A percentile compares a stretch with the other conserved stretches of the same genome.
These are phyloP conservation scores for Ateles fusciceps DNA, from an alignment of 2,797 vertebrate species.

Conservation along the genomic window DNA sequence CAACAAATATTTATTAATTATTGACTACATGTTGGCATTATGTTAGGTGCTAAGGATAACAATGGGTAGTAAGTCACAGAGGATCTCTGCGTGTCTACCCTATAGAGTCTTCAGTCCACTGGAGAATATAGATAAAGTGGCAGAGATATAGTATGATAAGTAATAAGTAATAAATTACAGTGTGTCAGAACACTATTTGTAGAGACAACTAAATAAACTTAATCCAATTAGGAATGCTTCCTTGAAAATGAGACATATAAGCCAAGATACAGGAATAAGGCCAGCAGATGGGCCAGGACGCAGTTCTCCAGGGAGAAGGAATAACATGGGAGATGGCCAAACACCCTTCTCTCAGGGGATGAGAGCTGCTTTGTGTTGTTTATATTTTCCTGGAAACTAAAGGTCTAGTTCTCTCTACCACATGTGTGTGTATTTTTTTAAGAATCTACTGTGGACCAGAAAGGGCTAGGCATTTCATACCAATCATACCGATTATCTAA, in stretches of 20 bases:
- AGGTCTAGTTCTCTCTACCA: not conserved
- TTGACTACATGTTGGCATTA: not conserved
- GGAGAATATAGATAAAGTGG: not conserved
- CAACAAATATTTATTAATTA: not conserved
- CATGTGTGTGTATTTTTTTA: not conserved
- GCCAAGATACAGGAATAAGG: not conserved
- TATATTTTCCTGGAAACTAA: not conserved
- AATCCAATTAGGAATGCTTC: not conserved
- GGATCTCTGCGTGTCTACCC: not conserved
- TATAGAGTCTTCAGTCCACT: not conserved
- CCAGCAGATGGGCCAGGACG: not conserved
- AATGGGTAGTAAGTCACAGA: not conserved
- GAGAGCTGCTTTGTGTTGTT: not conserved
- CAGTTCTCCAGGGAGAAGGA: not conserved
- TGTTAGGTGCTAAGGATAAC: not conserved
- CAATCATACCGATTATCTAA: not conserved
- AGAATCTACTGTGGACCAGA: not conserved
- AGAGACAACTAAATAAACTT: not conserved
- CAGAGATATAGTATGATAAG: not conserved
- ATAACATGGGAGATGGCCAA: not conserved
- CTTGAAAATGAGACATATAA: not conserved
- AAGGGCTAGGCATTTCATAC: not conserved
- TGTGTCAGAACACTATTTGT: not conserved
- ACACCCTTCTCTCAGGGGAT: not conserved
- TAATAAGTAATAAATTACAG: not conserved